phyloP scores from a whole-genome alignment of 2,888 invertebrate species.

The Campopleginae sp. region DNA sequence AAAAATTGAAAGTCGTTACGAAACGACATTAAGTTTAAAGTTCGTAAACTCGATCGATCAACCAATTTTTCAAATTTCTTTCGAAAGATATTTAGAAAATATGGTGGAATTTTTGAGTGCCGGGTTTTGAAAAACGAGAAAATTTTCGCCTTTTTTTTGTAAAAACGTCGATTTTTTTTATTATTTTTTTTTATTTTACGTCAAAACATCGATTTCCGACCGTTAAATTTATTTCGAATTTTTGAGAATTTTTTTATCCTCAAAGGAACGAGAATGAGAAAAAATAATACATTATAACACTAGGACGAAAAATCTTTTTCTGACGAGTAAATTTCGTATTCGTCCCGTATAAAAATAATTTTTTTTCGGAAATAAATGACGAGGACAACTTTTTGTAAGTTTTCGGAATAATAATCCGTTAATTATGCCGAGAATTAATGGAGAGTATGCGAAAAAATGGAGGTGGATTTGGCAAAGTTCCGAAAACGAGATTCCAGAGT shows the following conservation, averaged over 20 bases:
- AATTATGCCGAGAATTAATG: background rate
- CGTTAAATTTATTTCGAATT: no score
- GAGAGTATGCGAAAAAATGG: background rate
- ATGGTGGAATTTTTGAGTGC: background rate
- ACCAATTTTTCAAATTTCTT: background rate
- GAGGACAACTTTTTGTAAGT: background rate
- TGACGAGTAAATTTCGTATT: no score
- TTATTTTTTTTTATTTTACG: background rate
- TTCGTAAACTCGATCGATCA: background rate
- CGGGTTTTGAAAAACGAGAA: background rate
- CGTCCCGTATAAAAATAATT: background rate
- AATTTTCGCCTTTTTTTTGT: background rate
- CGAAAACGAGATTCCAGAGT: constrained; percentile 20
- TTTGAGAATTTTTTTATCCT: background rate
- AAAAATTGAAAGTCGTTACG: background rate
- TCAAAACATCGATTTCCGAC: background rate
- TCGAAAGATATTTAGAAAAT: background rate
- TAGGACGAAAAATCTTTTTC: no score
- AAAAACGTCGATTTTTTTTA: background rate
- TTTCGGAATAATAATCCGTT: background rate
- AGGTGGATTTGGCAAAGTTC: background rate
- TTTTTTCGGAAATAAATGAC: background rate
- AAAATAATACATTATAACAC: no score
- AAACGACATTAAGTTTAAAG: background rate
- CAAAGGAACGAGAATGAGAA: background rate